Percentiles rank a stretch among this genome's conserved stretches.
phyloP scores from a whole-genome alignment of 2,888 invertebrate species.

The Orthosia incerta region DNA sequence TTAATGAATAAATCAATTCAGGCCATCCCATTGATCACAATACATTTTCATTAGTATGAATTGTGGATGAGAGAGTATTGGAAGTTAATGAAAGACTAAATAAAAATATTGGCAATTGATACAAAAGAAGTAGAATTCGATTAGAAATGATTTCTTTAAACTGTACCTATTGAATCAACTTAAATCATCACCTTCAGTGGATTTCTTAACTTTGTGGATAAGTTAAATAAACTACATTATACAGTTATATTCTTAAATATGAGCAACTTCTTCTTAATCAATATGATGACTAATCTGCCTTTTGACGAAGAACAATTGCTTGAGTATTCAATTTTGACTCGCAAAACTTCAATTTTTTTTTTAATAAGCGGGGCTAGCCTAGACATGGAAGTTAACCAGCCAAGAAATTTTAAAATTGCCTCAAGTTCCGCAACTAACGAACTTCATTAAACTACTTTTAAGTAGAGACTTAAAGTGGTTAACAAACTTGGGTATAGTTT shows the following conservation, averaged over 20 bases:
- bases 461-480: slow-evolving; percentile 17
- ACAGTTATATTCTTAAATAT: too few relatives aligned
- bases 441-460: slow-evolving; percentile 43
- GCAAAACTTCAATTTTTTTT: not conserved
- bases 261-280: not conserved
- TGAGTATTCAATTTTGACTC: not conserved
- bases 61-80: not conserved
- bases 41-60: slow-evolving; percentile 46
- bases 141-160: not conserved
- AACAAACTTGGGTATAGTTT: slow-evolving; percentile 24
- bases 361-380: slow-evolving; percentile 13
- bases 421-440: slow-evolving; percentile 15
- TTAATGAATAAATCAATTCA: slow-evolving; percentile 37
- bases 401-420: slow-evolving; percentile 24
- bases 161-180: not conserved
- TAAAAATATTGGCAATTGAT: not conserved
- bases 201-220: too few relatives aligned
- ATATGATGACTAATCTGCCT: not conserved
- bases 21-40: slow-evolving; percentile 25
- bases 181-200: not conserved
- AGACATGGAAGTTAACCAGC: slow-evolving; percentile 5
- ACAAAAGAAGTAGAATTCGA: not conserved
- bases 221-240: not conserved
- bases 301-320: not conserved
- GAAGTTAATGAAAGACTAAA: slow-evolving; percentile 4